Base-by-base conservation (phyloP, 2,888 invertebrate genomes). In the Eupithecia abbreviata region DNA sequence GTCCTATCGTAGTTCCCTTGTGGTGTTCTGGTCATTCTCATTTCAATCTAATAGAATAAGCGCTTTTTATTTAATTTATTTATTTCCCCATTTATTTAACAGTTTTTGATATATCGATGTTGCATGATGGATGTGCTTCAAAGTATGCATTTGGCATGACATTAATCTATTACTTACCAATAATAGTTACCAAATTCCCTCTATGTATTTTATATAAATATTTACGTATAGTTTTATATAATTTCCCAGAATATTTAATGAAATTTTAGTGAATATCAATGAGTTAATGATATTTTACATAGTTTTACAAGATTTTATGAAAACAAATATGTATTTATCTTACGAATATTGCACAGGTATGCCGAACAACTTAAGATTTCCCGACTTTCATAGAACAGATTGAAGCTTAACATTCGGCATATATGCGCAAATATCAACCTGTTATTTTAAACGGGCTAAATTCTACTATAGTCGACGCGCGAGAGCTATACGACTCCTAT, bases 101-200 rank as follows among this genome's bases (percentile, higher is more conserved):
- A 82, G 85, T 86, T 86, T 88, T 86, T 58, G 18, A 84, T 87
- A 72, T 87, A 85, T 92, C 86, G 84, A 92, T 93, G 94, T 93
- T 90, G 94, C 94, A 94, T 93, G 94, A 88, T 93, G 93, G 85
- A 92, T 92, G 93, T 91, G 93, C 93, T 92, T 93, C 84, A 87
- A 86, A 85, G 78, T 84, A 86, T 91, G 93, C 93, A 92, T 92
- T 89, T 90, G 89, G 93, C 94, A 93, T 93, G 93, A 84, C 76
- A 85, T 84, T 87, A 87, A 80, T 79, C 10, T 66, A 67, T 71
- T 78, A 79, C 76, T 75, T 51, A 78, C 68, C 18, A 71, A 73
- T 72, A 58, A 80, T 71, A 69, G 47, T 49, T 45, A 69, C 18
- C 6, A 70, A 73, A 71, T 75, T 30, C 71, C 78, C 73, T 70